Conservation (phyloP, 2,113 vertebrate genomes). For the Bujurquina vittata region DNA sequence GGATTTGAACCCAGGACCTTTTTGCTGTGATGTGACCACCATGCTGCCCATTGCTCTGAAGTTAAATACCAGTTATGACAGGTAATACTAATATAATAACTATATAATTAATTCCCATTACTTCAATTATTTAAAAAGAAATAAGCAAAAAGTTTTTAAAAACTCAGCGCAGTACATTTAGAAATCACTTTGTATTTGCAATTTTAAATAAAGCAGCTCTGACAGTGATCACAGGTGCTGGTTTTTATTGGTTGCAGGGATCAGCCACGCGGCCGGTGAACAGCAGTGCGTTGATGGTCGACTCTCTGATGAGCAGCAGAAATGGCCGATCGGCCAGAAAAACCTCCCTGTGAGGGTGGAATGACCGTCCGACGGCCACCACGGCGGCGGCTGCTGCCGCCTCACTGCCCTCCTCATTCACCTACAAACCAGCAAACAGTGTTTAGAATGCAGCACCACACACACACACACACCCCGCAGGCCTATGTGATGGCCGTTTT, state of each 20-base stretch:
- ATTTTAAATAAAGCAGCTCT: not conserved
- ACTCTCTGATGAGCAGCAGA: slow-evolving; percentile 91
- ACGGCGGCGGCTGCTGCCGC: slow-evolving; percentile 84
- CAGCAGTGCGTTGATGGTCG: slow-evolving; percentile 87
- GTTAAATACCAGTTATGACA: too few species aligned
- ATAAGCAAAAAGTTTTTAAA: not conserved
- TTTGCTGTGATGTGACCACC: too few species aligned
- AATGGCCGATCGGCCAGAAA: slow-evolving; percentile 92
- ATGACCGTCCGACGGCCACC: slow-evolving; percentile 84
- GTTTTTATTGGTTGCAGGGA: slow-evolving; percentile 77
- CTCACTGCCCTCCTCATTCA: slow-evolving; percentile 96
- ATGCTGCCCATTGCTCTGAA: too few species aligned
- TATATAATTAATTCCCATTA: too few species aligned
- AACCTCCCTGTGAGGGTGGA: slow-evolving; percentile 79
- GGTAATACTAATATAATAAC: too few species aligned
- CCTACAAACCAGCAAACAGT: slow-evolving; percentile 74
- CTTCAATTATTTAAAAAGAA: too few species aligned
- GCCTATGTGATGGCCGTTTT: too few species aligned
- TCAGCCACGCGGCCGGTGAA: slow-evolving; percentile 90
- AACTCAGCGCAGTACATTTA: not conserved
- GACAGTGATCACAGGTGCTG: not conserved
- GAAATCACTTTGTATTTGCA: not conserved
- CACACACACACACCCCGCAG: too few species aligned
- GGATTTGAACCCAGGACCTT: too few species aligned
- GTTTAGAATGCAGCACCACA: not conserved